phyloP scores from a whole-genome alignment of 2,113 vertebrate species.

The Taxidea taxus region DNA sequence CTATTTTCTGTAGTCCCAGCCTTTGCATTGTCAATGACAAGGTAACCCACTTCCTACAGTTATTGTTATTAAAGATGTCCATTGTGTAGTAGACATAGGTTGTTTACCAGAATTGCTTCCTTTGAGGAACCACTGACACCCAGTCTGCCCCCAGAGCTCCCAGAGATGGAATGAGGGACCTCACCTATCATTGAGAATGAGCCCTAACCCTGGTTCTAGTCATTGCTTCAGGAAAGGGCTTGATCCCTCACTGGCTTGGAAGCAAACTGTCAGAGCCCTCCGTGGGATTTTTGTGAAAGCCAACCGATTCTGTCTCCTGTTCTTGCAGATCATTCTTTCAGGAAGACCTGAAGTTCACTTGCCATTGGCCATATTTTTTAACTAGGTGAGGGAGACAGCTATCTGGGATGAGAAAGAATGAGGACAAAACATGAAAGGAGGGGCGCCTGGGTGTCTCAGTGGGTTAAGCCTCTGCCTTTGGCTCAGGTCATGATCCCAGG shows the following conservation, averaged over 20 bases:
- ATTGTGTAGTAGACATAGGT: not conserved
- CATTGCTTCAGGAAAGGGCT: not conserved
- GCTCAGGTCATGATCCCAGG: no score
- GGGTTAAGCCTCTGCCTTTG: no score
- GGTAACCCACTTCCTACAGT: not conserved
- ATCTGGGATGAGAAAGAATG: conserved; percentile 14
- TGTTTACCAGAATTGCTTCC: not conserved
- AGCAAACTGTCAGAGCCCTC: not conserved
- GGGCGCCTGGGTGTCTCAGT: no score
- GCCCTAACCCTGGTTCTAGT: not conserved
- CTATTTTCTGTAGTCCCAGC: not conserved
- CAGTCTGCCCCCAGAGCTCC: not conserved
- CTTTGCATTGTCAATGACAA: not conserved
- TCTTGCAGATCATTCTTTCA: not conserved
- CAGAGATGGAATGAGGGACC: not conserved
- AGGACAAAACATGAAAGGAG: not conserved
- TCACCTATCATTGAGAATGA: not conserved
- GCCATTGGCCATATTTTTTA: not conserved
- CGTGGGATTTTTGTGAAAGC: not conserved
- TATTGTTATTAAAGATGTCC: not conserved
- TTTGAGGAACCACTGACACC: not conserved
- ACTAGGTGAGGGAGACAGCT: not conserved
- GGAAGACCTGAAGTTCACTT: not conserved
- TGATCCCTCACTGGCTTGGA: not conserved
- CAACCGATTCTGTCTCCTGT: not conserved